Evolutionary conservation across 2,113 vertebrate genomes (phyloP), one percentile per base, ranked within the genome.

Genomic region (Platysternon megacephalum): DNA sequence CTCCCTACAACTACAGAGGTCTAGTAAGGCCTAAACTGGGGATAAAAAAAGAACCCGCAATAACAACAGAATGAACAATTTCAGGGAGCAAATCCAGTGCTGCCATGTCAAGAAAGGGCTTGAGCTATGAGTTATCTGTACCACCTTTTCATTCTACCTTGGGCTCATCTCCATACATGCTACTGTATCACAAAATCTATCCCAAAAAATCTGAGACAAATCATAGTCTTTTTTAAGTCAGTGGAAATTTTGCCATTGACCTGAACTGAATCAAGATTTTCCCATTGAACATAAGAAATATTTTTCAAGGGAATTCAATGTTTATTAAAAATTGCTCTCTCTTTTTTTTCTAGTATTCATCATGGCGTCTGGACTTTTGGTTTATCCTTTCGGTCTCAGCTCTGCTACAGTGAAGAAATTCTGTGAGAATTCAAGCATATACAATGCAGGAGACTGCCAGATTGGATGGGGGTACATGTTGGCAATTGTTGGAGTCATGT

Each of bases 391-490:
- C 13, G 99, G 99, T 92, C 98, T 99, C 17, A 99, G 99, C 98
- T 99, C 99, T 21, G 97, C 98, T 44, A 98, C 99, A 97, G 99
- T 99, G 95, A 98, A 98, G 98, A 99, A 98, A 91, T 98, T 98
- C 98, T 99, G 99, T 80, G 99, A 99, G 88, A 98, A 99, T 92
- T 98, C 99, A 13, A 98, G 99, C 96, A 98, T 99, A 98, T 99
- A 99, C 98, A 98, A 99, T 52, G 99, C 99, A 52, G 99, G 99
- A 76, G 99, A 99, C 88, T 99, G 99, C 97, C 99, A 99, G 97
- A 99, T 99, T 42, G 99, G 99, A 91, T 99, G 99, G 99, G 99
- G 99, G 68, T 99, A 99, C 93, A 99, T 99, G 99, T 97, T 99
- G 97, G 99, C 99, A 48, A 99, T 99, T 11, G 99, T 99, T 8